Conservation (phyloP, 2,888 invertebrate species). For the Sclerodermus sp. region DNA sequence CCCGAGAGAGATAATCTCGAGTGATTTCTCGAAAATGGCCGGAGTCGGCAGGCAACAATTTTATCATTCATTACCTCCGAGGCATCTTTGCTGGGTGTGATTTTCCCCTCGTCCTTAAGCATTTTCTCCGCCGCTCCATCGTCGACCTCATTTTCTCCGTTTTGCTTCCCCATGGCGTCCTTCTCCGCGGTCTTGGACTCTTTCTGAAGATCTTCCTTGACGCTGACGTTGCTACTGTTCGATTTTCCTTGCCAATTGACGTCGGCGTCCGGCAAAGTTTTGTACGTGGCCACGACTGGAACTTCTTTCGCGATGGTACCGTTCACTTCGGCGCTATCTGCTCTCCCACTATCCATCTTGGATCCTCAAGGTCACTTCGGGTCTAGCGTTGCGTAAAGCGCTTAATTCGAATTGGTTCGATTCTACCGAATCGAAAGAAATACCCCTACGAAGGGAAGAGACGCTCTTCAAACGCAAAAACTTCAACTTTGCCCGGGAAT, state of each 20-base stretch:
- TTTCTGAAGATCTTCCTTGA: neutral
- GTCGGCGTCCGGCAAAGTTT: constrained; percentile 42
- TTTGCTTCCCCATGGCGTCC: constrained; percentile 43
- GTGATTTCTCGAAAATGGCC: no score
- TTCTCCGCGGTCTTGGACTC: constrained; percentile 5
- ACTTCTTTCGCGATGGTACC: constrained; percentile 31
- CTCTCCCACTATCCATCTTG: constrained; percentile 49
- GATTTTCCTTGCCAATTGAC: constrained; percentile 28
- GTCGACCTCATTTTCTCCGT: constrained; percentile 42
- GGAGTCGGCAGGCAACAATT: no score
- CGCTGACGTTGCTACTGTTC: neutral
- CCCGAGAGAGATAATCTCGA: no score
- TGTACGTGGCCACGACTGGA: constrained; percentile 39
- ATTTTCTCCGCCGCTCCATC: constrained; percentile 51
- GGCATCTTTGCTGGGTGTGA: constrained; percentile 36
- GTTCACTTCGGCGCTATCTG: constrained; percentile 35
- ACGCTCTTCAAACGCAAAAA: no score
- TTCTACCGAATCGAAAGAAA: no score
- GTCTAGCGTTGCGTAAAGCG: constrained; percentile 3
- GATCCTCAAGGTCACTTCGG: constrained; percentile 4
- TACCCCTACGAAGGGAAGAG: no score
- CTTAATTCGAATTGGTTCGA: no score
- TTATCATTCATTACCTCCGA: constrained; percentile 48
- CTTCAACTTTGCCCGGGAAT: no score
- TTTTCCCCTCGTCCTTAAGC: constrained; percentile 48